These are phyloP conservation scores for Psittacula derbiana DNA, from an alignment of 2,797 vertebrate genomes.

Conservation along the genomic window DNA sequence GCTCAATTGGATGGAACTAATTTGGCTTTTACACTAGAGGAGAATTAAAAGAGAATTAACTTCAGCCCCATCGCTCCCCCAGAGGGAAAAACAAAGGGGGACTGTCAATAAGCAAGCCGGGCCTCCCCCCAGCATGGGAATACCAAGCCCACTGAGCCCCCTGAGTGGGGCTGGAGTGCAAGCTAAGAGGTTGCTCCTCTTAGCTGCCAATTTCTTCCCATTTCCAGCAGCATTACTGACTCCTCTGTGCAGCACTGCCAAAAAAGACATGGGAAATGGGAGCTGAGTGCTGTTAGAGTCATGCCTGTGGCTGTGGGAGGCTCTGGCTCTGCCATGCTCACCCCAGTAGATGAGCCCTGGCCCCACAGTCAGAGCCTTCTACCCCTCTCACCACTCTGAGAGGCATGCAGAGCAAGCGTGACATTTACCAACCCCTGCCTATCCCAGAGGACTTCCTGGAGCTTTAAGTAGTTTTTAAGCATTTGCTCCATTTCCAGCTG, in stretches of 20 bases:
- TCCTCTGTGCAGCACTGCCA: neutral
- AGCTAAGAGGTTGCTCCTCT: neutral
- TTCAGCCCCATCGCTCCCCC: neutral
- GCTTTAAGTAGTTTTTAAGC: neutral
- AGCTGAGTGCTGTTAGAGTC: neutral
- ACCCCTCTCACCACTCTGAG: neutral
- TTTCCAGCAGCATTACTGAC: neutral
- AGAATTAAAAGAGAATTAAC: neutral
- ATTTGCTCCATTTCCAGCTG: constrained; percentile 1
- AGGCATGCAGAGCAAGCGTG: neutral
- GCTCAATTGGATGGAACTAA: neutral
- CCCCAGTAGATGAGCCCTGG: fast-evolving
- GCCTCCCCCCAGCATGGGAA: fast-evolving
- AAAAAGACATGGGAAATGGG: neutral
- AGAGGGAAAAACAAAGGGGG: neutral
- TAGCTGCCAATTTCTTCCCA: neutral
- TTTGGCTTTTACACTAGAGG: neutral
- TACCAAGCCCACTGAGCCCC: neutral
- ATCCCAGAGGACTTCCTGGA: neutral
- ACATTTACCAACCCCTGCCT: neutral
- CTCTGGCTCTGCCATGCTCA: neutral
- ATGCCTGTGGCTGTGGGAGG: fast-evolving
- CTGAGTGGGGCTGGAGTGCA: neutral
- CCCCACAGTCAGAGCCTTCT: neutral
- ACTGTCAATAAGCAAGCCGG: neutral